A percentile compares a stretch with the other conserved stretches of the same genome.
Conservation (phyloP, 2,113 vertebrate species). For the Pomatorhinus ruficollis region DNA sequence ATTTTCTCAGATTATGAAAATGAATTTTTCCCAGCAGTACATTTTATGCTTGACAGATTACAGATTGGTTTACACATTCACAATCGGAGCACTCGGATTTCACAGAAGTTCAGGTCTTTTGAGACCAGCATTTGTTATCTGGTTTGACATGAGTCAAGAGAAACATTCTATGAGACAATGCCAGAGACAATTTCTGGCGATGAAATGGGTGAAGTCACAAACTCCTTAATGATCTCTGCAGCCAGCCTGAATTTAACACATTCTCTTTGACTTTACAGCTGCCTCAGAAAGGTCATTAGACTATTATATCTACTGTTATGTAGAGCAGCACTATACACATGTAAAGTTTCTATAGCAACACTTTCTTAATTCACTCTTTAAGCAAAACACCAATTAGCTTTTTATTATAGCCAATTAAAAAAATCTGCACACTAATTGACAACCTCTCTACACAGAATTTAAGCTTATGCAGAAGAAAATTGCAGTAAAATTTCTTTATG, state of each 20-base stretch:
- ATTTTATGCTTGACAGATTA: constrained; percentile 60
- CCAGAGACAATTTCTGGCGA: background rate
- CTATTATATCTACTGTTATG: constrained; percentile 26
- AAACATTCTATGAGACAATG: background rate
- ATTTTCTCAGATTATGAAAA: constrained; percentile 63
- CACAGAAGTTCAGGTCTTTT: background rate
- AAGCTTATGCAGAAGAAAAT: constrained; percentile 67
- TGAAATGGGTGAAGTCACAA: background rate
- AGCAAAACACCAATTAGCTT: constrained; percentile 78
- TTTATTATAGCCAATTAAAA: constrained; percentile 76
- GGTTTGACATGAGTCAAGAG: background rate
- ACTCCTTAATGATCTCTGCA: constrained; percentile 14
- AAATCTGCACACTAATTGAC: constrained; percentile 75
- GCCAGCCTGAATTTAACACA: background rate
- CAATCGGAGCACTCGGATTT: background rate
- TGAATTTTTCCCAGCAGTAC: constrained; percentile 35
- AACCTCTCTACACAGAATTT: constrained; percentile 67
- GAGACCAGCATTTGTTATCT: background rate
- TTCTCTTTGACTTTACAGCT: constrained; percentile 19
- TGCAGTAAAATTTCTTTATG: constrained; percentile 27
- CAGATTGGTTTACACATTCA: constrained; percentile 33
- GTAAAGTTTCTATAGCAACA: constrained; percentile 64
- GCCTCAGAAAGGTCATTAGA: constrained; percentile 44
- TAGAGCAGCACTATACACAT: constrained; percentile 17
- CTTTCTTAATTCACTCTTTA: constrained; percentile 77